Percentiles rank a stretch among this genome's conserved stretches.
Conservation (phyloP, 2,888 invertebrate genomes). For the Melolontha melolontha region DNA sequence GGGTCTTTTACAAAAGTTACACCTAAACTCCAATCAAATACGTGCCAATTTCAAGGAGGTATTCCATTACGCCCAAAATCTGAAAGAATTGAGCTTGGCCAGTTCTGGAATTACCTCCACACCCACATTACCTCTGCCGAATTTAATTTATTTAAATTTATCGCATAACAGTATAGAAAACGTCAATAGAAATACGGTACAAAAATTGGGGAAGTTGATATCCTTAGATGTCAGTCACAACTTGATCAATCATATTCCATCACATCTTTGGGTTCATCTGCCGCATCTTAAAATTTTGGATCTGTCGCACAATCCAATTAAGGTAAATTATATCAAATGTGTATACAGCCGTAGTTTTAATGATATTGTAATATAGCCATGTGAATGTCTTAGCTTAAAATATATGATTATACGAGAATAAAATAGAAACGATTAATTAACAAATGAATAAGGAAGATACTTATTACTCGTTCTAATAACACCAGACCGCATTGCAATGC, state of each 20-base stretch:
- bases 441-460: too few species aligned
- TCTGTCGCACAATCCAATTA: slow-evolving; percentile 85
- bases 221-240: slow-evolving; percentile 83
- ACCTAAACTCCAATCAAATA: slow-evolving; percentile 83
- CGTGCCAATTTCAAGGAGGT: slow-evolving; percentile 89
- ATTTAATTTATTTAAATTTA: slow-evolving; percentile 83
- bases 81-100: slow-evolving; percentile 82
- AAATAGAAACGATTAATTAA: too few species aligned
- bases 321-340: slow-evolving; percentile 60
- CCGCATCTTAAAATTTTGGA: slow-evolving; percentile 81
- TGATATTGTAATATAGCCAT: too few species aligned
- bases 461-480: too few species aligned
- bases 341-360: too few species aligned
- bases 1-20: slow-evolving; percentile 81
- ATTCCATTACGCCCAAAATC: slow-evolving; percentile 86
- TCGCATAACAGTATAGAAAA: slow-evolving; percentile 81
- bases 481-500: too few species aligned
- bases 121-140: slow-evolving; percentile 82
- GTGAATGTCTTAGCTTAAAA: too few species aligned
- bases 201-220: slow-evolving; percentile 78
- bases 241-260: slow-evolving; percentile 79
- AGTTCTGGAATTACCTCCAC: slow-evolving; percentile 81
- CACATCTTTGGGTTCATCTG: slow-evolving; percentile 80
- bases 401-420: too few species aligned
- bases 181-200: slow-evolving; percentile 77